Evolutionary conservation across 2,797 vertebrate genomes (phyloP).

Genomic region (Falco rusticolus): DNA sequence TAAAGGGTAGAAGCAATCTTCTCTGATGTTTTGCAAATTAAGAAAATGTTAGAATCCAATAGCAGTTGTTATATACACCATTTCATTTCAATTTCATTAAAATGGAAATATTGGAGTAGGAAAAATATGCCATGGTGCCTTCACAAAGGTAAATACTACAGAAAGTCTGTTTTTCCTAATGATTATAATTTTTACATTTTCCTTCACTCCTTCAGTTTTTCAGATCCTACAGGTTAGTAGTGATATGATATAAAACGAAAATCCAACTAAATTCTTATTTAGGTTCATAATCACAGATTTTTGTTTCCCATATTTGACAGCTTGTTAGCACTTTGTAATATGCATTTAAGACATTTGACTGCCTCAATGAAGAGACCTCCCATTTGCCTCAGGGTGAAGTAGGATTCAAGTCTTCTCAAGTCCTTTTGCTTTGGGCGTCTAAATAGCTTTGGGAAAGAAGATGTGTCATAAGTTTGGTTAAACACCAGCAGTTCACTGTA

Average conservation of each 20-base stretch:
- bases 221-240: background rate
- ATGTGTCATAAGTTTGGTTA: background rate
- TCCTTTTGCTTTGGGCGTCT: background rate
- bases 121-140: background rate
- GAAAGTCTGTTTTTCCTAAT: background rate
- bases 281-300: background rate
- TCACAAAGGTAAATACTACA: background rate
- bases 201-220: background rate
- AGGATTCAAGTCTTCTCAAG: slow-evolving; percentile 23
- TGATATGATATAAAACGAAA: background rate
- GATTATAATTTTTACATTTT: background rate
- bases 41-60: background rate
- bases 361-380: background rate
- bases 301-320: background rate
- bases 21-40: background rate
- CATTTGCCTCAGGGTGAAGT: background rate
- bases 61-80: background rate
- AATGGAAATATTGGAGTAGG: background rate
- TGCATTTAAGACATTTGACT: background rate
- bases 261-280: background rate
- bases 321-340: background rate
- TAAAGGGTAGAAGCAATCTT: slow-evolving; percentile 16
- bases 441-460: background rate
- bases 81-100: background rate
- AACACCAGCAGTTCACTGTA: background rate